A percentile compares a stretch with the other conserved stretches of the same genome.
These are phyloP conservation scores for Gerris lacustris DNA, from an alignment of 2,888 invertebrate species.

Conservation along the genomic window DNA sequence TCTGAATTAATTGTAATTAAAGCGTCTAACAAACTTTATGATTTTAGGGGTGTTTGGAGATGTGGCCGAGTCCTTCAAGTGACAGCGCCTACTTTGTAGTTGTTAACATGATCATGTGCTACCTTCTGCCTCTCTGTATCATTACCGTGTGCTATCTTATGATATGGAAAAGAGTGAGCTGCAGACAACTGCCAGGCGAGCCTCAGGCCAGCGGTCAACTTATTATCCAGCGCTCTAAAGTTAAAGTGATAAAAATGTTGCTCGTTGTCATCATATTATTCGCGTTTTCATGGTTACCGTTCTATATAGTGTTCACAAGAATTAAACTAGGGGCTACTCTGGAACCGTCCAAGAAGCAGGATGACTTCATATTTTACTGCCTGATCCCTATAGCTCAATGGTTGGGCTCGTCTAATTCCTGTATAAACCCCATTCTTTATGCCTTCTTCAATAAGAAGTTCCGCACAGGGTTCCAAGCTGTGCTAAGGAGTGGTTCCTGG, in stretches of 20 bases:
- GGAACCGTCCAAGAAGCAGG: slow-evolving; percentile 28
- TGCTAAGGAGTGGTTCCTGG: neutral
- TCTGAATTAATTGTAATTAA: too few species aligned
- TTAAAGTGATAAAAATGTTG: slow-evolving; percentile 41
- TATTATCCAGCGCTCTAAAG: slow-evolving; percentile 35
- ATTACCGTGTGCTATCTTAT: slow-evolving; percentile 44
- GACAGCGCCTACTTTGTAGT: slow-evolving; percentile 43
- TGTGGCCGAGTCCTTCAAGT: slow-evolving; percentile 39
- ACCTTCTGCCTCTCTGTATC: slow-evolving; percentile 42
- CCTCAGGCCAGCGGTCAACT: slow-evolving; percentile 32
- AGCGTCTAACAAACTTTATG: too few species aligned
- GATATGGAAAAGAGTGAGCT: slow-evolving; percentile 42
- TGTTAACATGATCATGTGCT: slow-evolving; percentile 43
- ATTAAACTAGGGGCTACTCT: slow-evolving; percentile 35
- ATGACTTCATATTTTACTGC: slow-evolving; percentile 33
- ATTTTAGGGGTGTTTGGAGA: slow-evolving; percentile 36
- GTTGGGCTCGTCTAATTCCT: slow-evolving; percentile 45
- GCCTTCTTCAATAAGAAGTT: slow-evolving; percentile 46
- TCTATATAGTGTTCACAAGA: slow-evolving; percentile 40
- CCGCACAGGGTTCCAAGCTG: slow-evolving; percentile 34
- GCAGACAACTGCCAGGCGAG: slow-evolving; percentile 39
- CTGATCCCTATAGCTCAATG: slow-evolving; percentile 41
- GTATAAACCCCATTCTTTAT: slow-evolving; percentile 47
- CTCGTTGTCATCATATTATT: slow-evolving; percentile 44
- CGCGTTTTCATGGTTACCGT: slow-evolving; percentile 44